Conservation (phyloP, 2,797 vertebrate species). For the Triplophysa yarkandensis region DNA sequence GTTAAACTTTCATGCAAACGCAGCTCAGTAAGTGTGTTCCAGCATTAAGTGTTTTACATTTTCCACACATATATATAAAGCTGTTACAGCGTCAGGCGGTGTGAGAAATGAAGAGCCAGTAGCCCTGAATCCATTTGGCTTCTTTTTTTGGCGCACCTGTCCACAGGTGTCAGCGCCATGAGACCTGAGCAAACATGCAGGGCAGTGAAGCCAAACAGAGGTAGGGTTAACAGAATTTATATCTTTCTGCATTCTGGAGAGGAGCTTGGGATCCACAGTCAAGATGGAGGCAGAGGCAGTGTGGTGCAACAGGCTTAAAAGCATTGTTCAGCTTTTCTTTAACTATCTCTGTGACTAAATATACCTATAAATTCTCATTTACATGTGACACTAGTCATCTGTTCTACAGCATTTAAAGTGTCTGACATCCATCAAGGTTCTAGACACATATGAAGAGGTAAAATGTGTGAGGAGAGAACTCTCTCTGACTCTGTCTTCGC, state of each 20-base stretch:
- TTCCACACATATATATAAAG: background rate
- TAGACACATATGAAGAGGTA: conserved; percentile 30
- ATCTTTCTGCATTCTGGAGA: conserved; percentile 27
- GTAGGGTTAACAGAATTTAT: conserved; percentile 30
- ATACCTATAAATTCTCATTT: background rate
- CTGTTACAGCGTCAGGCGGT: background rate
- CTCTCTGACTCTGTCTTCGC: conserved; percentile 8
- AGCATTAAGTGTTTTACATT: background rate
- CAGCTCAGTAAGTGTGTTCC: background rate
- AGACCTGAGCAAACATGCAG: conserved; percentile 40
- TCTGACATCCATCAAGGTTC: background rate
- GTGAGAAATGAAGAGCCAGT: conserved; percentile 11
- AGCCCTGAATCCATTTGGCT: conserved; percentile 17
- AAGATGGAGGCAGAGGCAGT: conserved; percentile 23
- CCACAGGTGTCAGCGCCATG: conserved; percentile 30
- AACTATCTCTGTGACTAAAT: background rate
- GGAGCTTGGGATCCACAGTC: conserved; percentile 32
- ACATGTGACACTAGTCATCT: background rate
- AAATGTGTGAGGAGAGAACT: conserved; percentile 10
- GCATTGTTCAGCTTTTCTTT: background rate
- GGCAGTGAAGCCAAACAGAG: conserved; percentile 7
- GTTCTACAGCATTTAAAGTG: background rate
- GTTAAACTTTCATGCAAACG: background rate
- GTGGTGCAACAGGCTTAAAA: background rate
- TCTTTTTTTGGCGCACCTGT: conserved; percentile 15